Conservation (phyloP, 2,797 vertebrate genomes). For the Hirundo rustica region DNA sequence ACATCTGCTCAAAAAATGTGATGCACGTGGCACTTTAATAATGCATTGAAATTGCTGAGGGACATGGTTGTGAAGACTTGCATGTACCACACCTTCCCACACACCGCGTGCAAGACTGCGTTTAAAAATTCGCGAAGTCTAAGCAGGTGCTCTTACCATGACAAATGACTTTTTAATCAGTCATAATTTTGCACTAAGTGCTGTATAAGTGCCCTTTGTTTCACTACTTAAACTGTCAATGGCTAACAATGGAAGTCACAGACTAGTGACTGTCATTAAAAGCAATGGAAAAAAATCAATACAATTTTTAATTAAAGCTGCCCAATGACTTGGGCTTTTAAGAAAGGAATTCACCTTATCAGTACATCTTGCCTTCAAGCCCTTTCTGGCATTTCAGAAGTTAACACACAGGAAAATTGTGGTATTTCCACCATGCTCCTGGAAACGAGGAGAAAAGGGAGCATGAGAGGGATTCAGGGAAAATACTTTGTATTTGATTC, state of each 20-base stretch:
- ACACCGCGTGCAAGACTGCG: background rate
- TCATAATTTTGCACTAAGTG: constrained; percentile 83
- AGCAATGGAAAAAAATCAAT: constrained; percentile 78
- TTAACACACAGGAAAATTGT: constrained; percentile 21
- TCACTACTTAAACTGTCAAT: constrained; percentile 79
- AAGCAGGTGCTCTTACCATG: constrained; percentile 73
- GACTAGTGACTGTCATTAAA: constrained; percentile 74
- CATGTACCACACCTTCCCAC: background rate
- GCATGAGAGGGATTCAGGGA: background rate
- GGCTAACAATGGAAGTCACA: constrained; percentile 74
- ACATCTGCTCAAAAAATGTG: background rate
- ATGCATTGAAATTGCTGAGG: background rate
- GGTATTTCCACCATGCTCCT: background rate
- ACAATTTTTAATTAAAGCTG: constrained; percentile 81
- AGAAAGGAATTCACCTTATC: constrained; percentile 72
- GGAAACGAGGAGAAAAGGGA: background rate
- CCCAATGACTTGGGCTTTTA: constrained; percentile 61
- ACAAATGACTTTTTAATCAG: constrained; percentile 83
- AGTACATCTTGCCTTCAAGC: constrained; percentile 64
- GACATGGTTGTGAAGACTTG: background rate
- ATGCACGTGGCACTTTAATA: background rate
- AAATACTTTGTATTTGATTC: background rate
- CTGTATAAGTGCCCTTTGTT: constrained; percentile 80
- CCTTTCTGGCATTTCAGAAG: constrained; percentile 53
- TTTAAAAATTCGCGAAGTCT: constrained; percentile 38